These are phyloP conservation scores for Neodiprion fabricii DNA, from an alignment of 1,140 invertebrate genomes.

Conservation along the genomic window DNA sequence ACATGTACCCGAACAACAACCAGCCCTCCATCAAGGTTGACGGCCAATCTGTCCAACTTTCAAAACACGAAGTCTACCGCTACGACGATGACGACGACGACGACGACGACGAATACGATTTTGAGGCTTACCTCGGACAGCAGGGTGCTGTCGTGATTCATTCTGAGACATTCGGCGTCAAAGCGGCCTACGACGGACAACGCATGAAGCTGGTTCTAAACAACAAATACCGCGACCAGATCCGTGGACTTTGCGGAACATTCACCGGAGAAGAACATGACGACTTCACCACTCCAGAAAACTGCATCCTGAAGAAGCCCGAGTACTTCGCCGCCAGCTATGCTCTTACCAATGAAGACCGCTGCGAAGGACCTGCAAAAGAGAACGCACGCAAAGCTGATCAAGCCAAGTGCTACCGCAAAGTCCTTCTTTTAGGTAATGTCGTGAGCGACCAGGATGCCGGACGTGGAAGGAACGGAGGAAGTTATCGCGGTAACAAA, in stretches of 20 bases:
- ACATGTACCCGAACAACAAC: background rate
- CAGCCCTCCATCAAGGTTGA: background rate
- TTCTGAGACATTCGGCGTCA: background rate
- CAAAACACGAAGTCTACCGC: background rate
- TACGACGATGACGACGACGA: background rate
- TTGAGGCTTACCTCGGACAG: background rate
- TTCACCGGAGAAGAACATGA: slow-evolving; percentile 63
- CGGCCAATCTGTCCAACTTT: background rate
- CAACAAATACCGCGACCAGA: slow-evolving; percentile 15
- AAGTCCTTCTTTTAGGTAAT: slow-evolving; percentile 48
- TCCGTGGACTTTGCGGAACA: slow-evolving; percentile 71
- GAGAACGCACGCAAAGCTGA: slow-evolving; percentile 49
- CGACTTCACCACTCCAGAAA: slow-evolving; percentile 67
- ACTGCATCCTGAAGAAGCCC: slow-evolving; percentile 60
- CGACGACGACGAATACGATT: background rate
- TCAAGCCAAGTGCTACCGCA: slow-evolving; percentile 51
- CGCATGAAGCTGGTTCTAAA: background rate
- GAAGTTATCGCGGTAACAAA: background rate
- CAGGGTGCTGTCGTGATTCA: background rate
- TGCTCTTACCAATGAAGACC: slow-evolving; percentile 53
- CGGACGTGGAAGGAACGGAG: slow-evolving; percentile 20
- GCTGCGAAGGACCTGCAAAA: slow-evolving; percentile 50
- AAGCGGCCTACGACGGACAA: background rate
- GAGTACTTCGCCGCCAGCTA: slow-evolving; percentile 65
- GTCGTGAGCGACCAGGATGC: slow-evolving; percentile 58